Conservation (phyloP, 23 tunicate species). For the Trididemnum miniatum region DNA sequence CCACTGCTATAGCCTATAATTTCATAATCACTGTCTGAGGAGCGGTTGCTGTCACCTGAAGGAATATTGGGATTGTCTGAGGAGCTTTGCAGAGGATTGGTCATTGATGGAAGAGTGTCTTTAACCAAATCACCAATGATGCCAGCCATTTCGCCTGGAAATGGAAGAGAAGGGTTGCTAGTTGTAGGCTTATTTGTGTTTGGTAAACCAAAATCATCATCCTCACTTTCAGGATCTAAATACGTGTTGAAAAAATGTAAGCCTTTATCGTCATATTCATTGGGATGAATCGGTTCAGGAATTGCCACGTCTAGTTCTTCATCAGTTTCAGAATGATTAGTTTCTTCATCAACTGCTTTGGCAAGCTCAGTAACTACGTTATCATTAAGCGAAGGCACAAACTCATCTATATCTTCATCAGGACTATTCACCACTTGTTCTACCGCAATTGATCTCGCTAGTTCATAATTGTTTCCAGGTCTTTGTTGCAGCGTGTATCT, state of each 20-base stretch:
- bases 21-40: conserved; percentile 50
- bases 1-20: conserved; percentile 17
- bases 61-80: not conserved
- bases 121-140: not conserved
- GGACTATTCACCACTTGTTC: not conserved
- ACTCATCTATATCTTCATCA: conserved; percentile 58
- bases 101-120: conserved; percentile 3
- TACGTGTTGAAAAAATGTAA: not conserved
- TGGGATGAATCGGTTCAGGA: conserved; percentile 38
- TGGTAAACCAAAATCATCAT: conserved; percentile 51
- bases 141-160: conserved; percentile 4
- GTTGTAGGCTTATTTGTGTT: not conserved
- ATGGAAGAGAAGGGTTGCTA: not conserved
- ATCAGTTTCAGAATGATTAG: conserved; percentile 71
- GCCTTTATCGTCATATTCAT: not conserved
- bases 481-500: conserved; percentile 59
- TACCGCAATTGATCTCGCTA: conserved; percentile 24
- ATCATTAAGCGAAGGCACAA: conserved; percentile 68
- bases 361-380: conserved; percentile 65
- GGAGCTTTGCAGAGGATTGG: not conserved
- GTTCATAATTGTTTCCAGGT: conserved; percentile 22
- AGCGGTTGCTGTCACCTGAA: not conserved
- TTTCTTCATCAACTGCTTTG: conserved; percentile 57
- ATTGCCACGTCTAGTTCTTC: conserved; percentile 54
- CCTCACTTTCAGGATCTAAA: conserved; percentile 30